Conservation (phyloP, 2,113 vertebrate species). For the Sylvietta virens region DNA sequence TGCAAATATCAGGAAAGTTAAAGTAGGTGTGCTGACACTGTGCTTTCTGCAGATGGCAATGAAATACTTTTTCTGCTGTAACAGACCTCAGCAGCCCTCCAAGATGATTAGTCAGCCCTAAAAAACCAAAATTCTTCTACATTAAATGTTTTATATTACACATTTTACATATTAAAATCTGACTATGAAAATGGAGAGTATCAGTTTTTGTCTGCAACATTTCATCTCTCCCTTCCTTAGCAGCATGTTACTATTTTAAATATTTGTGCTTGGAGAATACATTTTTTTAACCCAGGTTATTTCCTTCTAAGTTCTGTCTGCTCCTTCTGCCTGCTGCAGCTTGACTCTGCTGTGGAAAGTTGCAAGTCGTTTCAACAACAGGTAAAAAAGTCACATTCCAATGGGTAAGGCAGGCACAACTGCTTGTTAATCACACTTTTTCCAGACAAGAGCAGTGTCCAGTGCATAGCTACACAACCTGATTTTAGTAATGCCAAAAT, state of each 20-base stretch:
- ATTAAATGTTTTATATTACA: background rate
- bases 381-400: background rate
- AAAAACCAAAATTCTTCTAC: background rate
- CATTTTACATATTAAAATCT: background rate
- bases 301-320: background rate
- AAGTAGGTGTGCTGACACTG: background rate
- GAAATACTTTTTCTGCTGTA: background rate
- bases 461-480: background rate
- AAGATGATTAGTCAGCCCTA: background rate
- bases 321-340: background rate
- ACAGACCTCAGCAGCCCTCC: background rate
- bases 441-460: background rate
- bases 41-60: background rate
- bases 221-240: background rate
- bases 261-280: background rate
- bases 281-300: background rate
- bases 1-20: background rate
- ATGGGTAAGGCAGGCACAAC: background rate
- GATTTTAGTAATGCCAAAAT: background rate
- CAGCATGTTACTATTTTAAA: background rate
- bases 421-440: background rate
- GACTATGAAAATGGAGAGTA: background rate
- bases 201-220: background rate
- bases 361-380: background rate
- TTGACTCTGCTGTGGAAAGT: background rate